A percentile compares a stretch with the other conserved stretches of the same genome.
These are phyloP conservation scores for Rallus crepitans DNA, from an alignment of 2,797 vertebrate genomes.

Conservation along the genomic window DNA sequence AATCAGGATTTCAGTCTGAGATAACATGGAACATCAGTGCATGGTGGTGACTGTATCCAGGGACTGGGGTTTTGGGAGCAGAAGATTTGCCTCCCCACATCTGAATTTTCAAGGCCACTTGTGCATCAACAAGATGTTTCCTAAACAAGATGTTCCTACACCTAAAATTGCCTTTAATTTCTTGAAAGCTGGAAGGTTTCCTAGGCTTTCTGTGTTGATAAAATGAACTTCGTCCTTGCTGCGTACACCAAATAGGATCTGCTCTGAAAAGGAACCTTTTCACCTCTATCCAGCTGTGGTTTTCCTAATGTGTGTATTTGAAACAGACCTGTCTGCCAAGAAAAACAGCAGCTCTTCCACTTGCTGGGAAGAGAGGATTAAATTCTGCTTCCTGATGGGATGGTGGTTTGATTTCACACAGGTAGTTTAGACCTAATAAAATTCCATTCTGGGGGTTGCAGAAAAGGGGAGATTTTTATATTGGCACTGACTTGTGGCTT, in stretches of 20 bases:
- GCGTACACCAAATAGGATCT: neutral
- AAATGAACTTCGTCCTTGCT: neutral
- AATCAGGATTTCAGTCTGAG: neutral
- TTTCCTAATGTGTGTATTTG: constrained; percentile 43
- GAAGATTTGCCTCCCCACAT: neutral
- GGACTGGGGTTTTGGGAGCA: accelerated
- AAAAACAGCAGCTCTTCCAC: constrained; percentile 31
- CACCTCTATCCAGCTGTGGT: neutral
- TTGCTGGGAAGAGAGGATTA: constrained; percentile 53
- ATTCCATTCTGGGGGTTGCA: neutral
- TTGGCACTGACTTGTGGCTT: neutral
- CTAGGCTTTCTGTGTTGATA: neutral
- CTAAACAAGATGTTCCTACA: too few species aligned
- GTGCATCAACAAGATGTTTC: accelerated
- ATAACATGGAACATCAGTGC: accelerated
- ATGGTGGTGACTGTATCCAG: accelerated
- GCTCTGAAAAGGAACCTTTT: constrained; percentile 13
- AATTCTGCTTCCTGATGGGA: constrained; percentile 23
- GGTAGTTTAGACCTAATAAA: constrained; percentile 40
- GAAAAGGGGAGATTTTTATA: neutral
- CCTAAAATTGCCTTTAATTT: neutral
- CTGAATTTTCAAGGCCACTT: neutral
- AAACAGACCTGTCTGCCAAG: constrained; percentile 47
- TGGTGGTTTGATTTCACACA: neutral
- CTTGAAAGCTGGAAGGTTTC: neutral